phyloP scores from a whole-genome alignment of 2,113 vertebrate species.

The Crocuta crocuta region DNA sequence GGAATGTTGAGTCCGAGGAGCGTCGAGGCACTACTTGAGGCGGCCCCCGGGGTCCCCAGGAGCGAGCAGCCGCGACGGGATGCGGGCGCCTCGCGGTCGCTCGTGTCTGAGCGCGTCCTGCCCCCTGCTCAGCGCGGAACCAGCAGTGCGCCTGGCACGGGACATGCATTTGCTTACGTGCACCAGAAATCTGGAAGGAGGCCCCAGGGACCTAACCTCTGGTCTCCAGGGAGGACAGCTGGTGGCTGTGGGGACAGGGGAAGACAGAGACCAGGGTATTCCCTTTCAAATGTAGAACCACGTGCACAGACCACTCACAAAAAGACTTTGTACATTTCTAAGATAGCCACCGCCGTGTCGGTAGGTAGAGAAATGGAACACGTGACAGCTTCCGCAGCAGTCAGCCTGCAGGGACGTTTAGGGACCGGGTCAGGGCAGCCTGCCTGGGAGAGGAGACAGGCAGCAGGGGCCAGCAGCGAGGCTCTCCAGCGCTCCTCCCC shows the following conservation, averaged over 20 bases:
- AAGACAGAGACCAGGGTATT: not conserved
- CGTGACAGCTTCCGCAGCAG: not conserved
- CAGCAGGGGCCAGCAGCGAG: not conserved
- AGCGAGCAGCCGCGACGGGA: not conserved
- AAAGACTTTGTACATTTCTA: not conserved
- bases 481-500: not conserved
- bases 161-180: not conserved
- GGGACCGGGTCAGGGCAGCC: not conserved
- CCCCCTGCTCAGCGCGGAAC: too few species aligned
- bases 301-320: not conserved
- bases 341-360: not conserved
- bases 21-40: not conserved
- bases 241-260: not conserved
- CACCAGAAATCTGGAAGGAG: not conserved
- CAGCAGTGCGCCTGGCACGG: not conserved
- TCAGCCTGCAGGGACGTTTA: not conserved
- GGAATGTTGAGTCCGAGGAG: not conserved
- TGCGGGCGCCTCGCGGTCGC: not conserved
- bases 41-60: too few species aligned
- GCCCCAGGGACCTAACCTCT: accelerated
- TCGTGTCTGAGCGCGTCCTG: too few species aligned
- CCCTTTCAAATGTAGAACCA: not conserved
- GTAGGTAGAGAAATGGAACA: not conserved
- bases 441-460: not conserved
- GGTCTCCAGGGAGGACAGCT: not conserved